Base-by-base conservation (phyloP, 2,797 vertebrate genomes). In the Pyrocephalus nanus region DNA sequence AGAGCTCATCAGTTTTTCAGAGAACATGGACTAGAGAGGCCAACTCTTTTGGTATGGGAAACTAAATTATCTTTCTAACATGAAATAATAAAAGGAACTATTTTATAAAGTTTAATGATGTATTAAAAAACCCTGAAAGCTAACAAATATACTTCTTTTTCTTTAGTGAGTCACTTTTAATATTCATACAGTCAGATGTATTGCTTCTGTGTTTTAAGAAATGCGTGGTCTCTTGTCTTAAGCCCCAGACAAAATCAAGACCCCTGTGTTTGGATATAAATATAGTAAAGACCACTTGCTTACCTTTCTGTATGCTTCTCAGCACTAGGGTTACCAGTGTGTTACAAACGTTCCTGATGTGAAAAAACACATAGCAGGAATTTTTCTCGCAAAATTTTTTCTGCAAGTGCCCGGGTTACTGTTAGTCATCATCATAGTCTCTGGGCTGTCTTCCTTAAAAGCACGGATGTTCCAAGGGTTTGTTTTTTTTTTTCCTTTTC, bases 231-330 rank as follows among this genome's bases (percentile, higher is more conserved):
- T 72, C 17, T 62, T 76, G 11, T 86, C 51, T 21, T 60, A 53
- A 67, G 22, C 12, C 14, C 12, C n/a, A 36, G 51, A 83, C 6
- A 45, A 61, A 67, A 42, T 19, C 0, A 0, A 77, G n/a, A 51
- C 4, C 26, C 8, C 11, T 67, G 15, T 36, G 15, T 80, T 91
- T 83, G 42, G 5, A 29, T 60, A 42, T 1, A 74, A 26, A 17
- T 47, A 50, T 2, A 6, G 14, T 61, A 47, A 69, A 66, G 71
- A 66, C 9, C 1, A 3, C 23, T 67, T 76, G 25, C 34, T 71
- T 82, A 25, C 34, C 9, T 64, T 80, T 48, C 43, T 60, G 40
- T 76, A 7, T 89, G 62, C 58, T 70, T 71, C 61, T 43, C 64
- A 61, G 43, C 40, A 82, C 42, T 45, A 38, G 17, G 29, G 32